Conservation (phyloP, 2,113 vertebrate genomes). For the Vanacampus margaritifer region DNA sequence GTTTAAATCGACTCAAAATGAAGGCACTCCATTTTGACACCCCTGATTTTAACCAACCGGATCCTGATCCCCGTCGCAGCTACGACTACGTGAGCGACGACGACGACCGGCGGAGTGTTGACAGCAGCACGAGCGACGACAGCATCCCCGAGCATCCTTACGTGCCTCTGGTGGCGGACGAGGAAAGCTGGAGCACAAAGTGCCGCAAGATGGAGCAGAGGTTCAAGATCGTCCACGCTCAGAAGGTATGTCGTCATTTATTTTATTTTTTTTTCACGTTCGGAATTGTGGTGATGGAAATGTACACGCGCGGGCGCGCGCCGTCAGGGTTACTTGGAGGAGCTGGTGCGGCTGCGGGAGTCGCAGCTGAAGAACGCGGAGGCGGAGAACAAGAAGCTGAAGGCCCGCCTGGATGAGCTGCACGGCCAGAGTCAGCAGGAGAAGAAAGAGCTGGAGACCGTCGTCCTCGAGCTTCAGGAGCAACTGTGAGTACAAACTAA, state of each 20-base stretch:
- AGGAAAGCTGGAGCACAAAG: conserved; percentile 96
- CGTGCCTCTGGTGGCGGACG: conserved; percentile 86
- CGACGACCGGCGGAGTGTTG: conserved; percentile 84
- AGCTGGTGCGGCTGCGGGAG: conserved; percentile 90
- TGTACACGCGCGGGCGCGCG: background rate
- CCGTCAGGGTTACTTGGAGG: conserved; percentile 90
- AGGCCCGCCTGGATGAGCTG: conserved; percentile 82
- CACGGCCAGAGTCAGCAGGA: conserved; percentile 85
- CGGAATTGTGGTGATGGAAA: background rate
- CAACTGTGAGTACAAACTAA: conserved; percentile 80
- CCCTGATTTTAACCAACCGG: no score
- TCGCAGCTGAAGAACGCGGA: conserved; percentile 95
- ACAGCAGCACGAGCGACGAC: conserved; percentile 93
- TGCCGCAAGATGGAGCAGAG: conserved; percentile 98
- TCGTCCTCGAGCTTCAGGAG: conserved; percentile 93
- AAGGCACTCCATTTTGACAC: no score
- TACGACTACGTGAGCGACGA: conserved; percentile 96
- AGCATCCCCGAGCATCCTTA: conserved; percentile 90
- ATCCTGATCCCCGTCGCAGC: conserved; percentile 51
- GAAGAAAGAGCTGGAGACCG: conserved; percentile 88
- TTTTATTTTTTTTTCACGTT: no score
- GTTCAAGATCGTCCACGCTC: conserved; percentile 94
- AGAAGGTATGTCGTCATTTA: conserved; percentile 78
- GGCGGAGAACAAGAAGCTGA: conserved; percentile 86
- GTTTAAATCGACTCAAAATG: no score